phyloP scores from a whole-genome alignment of 2,113 vertebrate genomes.

The Cercocebus atys region DNA sequence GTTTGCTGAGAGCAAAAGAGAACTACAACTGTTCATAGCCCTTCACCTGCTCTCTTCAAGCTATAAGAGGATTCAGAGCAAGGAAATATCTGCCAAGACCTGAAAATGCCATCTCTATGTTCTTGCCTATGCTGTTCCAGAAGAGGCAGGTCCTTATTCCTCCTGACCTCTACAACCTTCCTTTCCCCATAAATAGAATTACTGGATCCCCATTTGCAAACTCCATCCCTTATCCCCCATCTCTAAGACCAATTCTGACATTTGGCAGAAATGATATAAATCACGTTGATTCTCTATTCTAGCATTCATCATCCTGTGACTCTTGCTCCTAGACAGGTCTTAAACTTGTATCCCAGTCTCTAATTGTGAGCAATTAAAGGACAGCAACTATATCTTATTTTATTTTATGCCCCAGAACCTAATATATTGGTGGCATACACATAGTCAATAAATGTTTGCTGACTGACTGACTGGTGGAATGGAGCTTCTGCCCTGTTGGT shows the following conservation, averaged over 20 bases:
- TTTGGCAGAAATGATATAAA: background rate
- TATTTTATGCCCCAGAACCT: background rate
- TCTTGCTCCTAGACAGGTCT: background rate
- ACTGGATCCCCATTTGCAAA: background rate
- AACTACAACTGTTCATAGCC: background rate
- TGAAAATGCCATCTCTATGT: background rate
- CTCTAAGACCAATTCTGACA: background rate
- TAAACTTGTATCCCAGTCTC: background rate
- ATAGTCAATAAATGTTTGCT: background rate
- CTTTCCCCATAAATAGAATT: background rate
- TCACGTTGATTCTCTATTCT: background rate
- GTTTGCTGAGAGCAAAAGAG: background rate
- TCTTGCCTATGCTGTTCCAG: background rate
- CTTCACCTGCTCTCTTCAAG: background rate
- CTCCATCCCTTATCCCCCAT: background rate
- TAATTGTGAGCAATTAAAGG: background rate
- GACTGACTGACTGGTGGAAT: background rate
- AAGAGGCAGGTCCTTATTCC: background rate
- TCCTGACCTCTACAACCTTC: background rate
- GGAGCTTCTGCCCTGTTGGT: background rate
- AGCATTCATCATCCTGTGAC: background rate
- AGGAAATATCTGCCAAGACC: background rate
- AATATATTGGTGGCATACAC: background rate
- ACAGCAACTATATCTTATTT: background rate
- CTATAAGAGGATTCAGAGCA: background rate